Percentiles rank a stretch among this genome's conserved stretches.
phyloP scores from a whole-genome alignment of 2,888 invertebrate species.

The Aspidapion aeneum region DNA sequence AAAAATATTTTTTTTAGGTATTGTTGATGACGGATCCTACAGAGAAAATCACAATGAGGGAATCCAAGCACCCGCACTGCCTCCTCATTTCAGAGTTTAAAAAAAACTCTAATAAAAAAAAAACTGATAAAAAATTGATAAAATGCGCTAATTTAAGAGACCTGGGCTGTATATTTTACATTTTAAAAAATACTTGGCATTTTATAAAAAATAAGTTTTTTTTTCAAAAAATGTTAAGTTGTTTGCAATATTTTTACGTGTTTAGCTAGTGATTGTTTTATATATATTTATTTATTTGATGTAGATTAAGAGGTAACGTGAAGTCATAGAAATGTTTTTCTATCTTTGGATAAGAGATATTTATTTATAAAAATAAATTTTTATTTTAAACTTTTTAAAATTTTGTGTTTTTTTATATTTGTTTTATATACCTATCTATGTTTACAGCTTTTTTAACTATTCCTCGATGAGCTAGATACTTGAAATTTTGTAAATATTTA shows the following conservation, averaged over 20 bases:
- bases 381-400: no score
- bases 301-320: not conserved
- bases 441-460: no score
- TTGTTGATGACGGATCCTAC: constrained; percentile 24
- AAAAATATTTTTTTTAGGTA: no score
- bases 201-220: not conserved
- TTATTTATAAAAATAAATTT: no score
- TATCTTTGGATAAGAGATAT: no score
- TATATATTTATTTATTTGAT: not conserved
- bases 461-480: no score
- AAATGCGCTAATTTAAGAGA: not conserved
- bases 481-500: no score
- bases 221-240: not conserved
- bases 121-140: no score
- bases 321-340: no score
- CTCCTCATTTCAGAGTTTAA: constrained; percentile 17
- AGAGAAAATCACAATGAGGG: constrained; percentile 12
- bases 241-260: not conserved
- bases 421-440: no score
- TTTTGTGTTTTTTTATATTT: no score
- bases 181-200: not conserved
- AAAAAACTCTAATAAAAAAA: no score
- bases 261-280: not conserved
- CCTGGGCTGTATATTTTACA: not conserved
- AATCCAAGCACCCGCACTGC: constrained; percentile 17